A percentile compares a stretch with the other conserved stretches of the same genome.
phyloP scores from a whole-genome alignment of 53 echinoderm and acorn worm species.

The Echinarachnius parma region DNA sequence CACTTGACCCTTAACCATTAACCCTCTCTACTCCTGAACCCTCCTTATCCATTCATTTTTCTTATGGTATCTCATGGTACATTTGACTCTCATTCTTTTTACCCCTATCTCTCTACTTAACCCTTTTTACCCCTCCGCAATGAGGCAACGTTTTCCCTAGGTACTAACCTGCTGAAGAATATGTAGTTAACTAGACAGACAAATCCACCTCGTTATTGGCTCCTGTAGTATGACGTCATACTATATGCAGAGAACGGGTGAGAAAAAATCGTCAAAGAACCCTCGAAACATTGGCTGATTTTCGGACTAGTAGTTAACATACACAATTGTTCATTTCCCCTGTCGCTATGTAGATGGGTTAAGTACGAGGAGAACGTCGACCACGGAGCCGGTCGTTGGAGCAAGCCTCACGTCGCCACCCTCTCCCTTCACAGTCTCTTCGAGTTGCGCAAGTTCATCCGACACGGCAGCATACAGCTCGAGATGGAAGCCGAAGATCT shows the following conservation, averaged over 20 bases:
- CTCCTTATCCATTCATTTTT: background rate
- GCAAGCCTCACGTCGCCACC: constrained; percentile 92
- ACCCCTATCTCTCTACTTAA: background rate
- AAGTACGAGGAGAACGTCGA: constrained; percentile 97
- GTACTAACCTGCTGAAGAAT: too few species aligned
- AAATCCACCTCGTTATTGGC: too few species aligned
- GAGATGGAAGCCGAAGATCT: constrained; percentile 82
- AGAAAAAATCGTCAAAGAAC: too few species aligned
- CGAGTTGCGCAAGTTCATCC: constrained; percentile 67
- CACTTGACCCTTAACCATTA: background rate
- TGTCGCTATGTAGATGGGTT: constrained; percentile 65
- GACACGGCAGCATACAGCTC: constrained; percentile 58
- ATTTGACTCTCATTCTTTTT: too few species aligned
- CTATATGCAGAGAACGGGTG: too few species aligned
- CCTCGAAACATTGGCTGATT: too few species aligned
- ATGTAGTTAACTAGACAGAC: too few species aligned
- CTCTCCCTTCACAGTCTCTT: constrained; percentile 91
- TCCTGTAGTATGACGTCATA: too few species aligned
- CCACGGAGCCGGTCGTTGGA: constrained; percentile 90
- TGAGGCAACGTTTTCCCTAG: too few species aligned
- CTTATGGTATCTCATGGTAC: background rate
- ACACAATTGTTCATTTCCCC: background rate
- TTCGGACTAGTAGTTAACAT: too few species aligned
- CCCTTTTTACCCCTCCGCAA: background rate
- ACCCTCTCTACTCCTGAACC: background rate